A percentile compares a stretch with the other conserved stretches of the same genome.
phyloP scores from a whole-genome alignment of 2,113 vertebrate species.

The Pterophyllum scalare region DNA sequence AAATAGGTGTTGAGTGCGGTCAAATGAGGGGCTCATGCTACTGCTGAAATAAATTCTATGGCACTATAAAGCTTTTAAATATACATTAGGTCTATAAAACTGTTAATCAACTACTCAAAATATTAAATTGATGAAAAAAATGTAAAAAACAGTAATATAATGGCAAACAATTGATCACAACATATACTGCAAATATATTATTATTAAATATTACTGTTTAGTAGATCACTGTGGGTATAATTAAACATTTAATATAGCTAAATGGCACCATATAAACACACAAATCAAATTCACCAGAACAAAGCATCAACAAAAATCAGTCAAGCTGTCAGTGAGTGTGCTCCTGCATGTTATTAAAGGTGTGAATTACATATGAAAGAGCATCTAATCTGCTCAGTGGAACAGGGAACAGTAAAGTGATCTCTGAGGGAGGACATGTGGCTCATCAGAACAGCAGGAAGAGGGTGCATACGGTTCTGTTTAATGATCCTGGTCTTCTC shows the following conservation, averaged over 20 bases:
- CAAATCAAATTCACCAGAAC: background rate
- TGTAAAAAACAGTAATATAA: background rate
- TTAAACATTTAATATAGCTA: background rate
- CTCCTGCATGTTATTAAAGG: constrained; percentile 3
- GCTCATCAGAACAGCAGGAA: constrained; percentile 25
- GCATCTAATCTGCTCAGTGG: constrained; percentile 19
- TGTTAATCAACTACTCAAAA: background rate
- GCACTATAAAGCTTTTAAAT: background rate
- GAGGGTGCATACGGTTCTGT: constrained; percentile 7
- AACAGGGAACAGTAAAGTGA: constrained; percentile 26
- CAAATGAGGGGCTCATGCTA: background rate
- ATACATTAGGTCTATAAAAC: background rate
- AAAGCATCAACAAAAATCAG: background rate
- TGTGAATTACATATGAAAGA: constrained; percentile 38
- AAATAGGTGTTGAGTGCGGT: background rate
- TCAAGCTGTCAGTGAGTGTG: constrained; percentile 14
- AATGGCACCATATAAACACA: background rate
- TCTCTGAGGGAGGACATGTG: constrained; percentile 19
- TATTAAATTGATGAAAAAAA: background rate
- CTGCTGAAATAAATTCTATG: background rate
- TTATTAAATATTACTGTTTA: background rate
- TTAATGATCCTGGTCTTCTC: constrained; percentile 18
- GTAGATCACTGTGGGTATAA: background rate
- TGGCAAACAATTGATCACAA: background rate
- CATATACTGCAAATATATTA: background rate